Conservation (phyloP, 2,113 vertebrate genomes). For the Acrocephalus kingi region DNA sequence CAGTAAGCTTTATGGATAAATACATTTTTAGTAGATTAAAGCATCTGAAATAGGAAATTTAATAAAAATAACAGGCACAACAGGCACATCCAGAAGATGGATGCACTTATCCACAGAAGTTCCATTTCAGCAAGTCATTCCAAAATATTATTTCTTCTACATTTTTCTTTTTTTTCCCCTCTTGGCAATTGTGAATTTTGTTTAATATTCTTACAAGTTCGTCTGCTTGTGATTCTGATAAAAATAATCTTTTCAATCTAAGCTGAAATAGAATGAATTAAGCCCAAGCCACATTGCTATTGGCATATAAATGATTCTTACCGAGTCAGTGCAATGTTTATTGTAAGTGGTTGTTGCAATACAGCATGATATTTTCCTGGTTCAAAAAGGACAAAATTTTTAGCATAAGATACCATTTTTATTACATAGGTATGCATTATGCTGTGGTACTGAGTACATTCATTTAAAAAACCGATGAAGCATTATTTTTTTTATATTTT, state of each 20-base stretch:
- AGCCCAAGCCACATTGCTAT: neutral
- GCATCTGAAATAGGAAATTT: neutral
- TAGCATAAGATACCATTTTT: neutral
- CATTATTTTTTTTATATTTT: neutral
- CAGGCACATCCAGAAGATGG: neutral
- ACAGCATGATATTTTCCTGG: neutral
- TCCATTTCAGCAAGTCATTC: neutral
- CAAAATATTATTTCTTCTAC: neutral
- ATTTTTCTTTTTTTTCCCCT: neutral
- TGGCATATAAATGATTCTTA: neutral
- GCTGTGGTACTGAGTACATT: neutral
- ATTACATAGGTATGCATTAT: neutral
- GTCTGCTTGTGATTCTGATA: neutral
- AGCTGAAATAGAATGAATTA: neutral
- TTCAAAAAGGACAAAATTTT: neutral
- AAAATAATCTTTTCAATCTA: neutral
- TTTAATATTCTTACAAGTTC: neutral
- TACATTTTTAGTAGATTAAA: neutral
- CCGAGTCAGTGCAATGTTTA: neutral
- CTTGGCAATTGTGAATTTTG: neutral
- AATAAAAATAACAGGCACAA: neutral
- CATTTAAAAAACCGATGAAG: neutral
- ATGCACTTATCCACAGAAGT: neutral
- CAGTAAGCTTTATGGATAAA: neutral
- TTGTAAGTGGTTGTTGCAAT: neutral